Evolutionary conservation across 2,797 vertebrate genomes (phyloP), one percentile per base, ranked within the genome.

Genomic region (Rhabdomys pumilio): DNA sequence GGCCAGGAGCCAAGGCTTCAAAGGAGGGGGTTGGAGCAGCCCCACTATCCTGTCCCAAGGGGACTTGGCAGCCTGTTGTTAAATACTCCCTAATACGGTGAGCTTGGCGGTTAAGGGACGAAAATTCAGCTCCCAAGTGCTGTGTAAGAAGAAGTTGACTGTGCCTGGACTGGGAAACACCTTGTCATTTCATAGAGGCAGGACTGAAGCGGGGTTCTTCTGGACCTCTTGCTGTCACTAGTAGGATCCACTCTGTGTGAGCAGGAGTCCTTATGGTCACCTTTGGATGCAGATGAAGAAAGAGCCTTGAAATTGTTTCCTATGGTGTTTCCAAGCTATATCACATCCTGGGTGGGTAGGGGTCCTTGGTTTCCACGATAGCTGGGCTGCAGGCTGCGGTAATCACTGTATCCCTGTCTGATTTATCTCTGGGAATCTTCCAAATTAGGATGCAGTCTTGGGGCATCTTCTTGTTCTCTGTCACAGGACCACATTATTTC

Each of bases 11-110:
- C 20, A 10, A 53, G 92, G 93, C 77, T 47, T 47, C 44, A 82
- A 73, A 72, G 47, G 89, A 92, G 84, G 96, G 0, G 38, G 87
- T 20, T 50, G 50, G 0, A 34, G 84, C 63, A 59, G 94, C 77
- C 67, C 90, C 90, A 96, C 95, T 95, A 96, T 94, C 76, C 82
- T 97, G 94, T 96, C 85, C 87, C 86, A 84, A 76, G 96, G 93
- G 91, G 76, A 87, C 57, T 69, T 92, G 97, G 77, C 97, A 96
- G 77, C 93, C 73, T 22, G 91, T 89, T 69, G 95, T 97, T 86
- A 97, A 96, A 72, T 15, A 22, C 61, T 84, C 73, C 47, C 44
- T 41, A 76, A 29, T 31, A 55, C 41, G 50, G 79, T 4, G 55
- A 95, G 53, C 90, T 86, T 44, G 90, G 81, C 0, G 5, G 91